These are phyloP conservation scores for Dysmachus trigonus DNA, from an alignment of 2,888 invertebrate genomes.

Conservation along the genomic window DNA sequence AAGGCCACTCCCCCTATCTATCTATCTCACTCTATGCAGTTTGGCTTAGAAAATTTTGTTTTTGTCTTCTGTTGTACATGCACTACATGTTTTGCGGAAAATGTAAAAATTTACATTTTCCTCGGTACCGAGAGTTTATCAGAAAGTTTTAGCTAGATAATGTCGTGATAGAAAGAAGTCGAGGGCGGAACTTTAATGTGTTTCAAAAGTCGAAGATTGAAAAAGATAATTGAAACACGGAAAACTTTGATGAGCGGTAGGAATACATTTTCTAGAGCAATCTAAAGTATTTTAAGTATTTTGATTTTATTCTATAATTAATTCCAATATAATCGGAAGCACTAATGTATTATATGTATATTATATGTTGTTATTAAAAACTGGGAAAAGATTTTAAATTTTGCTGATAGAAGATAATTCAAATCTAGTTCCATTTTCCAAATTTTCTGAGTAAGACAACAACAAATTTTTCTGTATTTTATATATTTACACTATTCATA, in stretches of 20 bases:
- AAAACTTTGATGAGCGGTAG: neutral
- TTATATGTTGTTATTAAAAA: too few relatives aligned
- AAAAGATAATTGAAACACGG: neutral
- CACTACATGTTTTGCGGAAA: neutral
- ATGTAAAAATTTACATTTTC: neutral
- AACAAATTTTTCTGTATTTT: too few relatives aligned
- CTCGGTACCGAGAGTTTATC: neutral
- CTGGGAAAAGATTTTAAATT: too few relatives aligned
- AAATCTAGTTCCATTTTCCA: too few relatives aligned
- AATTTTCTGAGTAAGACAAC: too few relatives aligned
- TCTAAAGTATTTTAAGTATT: neutral
- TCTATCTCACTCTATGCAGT: neutral
- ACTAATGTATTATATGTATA: too few relatives aligned
- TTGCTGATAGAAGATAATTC: too few relatives aligned
- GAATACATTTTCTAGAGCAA: neutral
- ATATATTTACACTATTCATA: too few relatives aligned
- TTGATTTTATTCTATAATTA: too few relatives aligned
- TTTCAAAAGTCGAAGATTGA: neutral
- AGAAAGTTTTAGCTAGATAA: neutral
- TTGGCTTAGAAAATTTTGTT: neutral
- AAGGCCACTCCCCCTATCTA: neutral
- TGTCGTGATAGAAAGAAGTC: neutral
- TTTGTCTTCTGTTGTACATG: neutral
- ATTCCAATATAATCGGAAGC: too few relatives aligned
- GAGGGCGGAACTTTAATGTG: neutral